A percentile compares a stretch with the other conserved stretches of the same genome.
Conservation (phyloP, 2,113 vertebrate genomes). For the Reinhardtius hippoglossoides region DNA sequence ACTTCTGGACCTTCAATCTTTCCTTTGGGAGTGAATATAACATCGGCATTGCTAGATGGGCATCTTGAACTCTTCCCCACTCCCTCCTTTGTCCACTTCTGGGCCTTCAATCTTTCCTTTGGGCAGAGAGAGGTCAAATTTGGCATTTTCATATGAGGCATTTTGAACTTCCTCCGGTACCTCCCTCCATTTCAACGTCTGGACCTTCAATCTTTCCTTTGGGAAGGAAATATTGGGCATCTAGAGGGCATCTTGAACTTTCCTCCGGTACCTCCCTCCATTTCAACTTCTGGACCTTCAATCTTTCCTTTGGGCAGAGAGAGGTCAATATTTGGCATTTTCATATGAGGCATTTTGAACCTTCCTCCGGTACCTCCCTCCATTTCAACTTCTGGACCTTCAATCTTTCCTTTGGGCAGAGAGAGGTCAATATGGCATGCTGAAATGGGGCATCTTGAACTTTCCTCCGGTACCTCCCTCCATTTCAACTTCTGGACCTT, state of each 20-base stretch:
- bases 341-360: background rate
- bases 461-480: conserved; percentile 37
- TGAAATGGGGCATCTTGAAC: conserved; percentile 72
- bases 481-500: conserved; percentile 45
- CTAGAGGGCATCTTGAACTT: background rate
- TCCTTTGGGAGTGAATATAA: conserved; percentile 66
- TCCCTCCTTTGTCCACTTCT: conserved; percentile 13
- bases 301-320: conserved; percentile 6
- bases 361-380: background rate
- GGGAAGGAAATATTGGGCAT: too few relatives aligned
- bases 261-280: background rate
- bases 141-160: background rate
- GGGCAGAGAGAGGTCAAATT: conserved; percentile 39
- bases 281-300: background rate
- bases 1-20: conserved; percentile 8
- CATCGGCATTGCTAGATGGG: conserved; percentile 72
- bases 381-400: conserved; percentile 8
- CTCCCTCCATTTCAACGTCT: background rate
- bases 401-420: conserved; percentile 52
- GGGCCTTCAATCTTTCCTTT: conserved; percentile 51
- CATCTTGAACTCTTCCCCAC: conserved; percentile 55
- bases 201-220: conserved; percentile 1
- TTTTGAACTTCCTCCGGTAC: background rate
- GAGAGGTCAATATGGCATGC: conserved; percentile 79
- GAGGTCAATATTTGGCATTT: background rate